These are phyloP conservation scores for Sander lucioperca DNA, from an alignment of 2,113 vertebrate species.

Conservation along the genomic window DNA sequence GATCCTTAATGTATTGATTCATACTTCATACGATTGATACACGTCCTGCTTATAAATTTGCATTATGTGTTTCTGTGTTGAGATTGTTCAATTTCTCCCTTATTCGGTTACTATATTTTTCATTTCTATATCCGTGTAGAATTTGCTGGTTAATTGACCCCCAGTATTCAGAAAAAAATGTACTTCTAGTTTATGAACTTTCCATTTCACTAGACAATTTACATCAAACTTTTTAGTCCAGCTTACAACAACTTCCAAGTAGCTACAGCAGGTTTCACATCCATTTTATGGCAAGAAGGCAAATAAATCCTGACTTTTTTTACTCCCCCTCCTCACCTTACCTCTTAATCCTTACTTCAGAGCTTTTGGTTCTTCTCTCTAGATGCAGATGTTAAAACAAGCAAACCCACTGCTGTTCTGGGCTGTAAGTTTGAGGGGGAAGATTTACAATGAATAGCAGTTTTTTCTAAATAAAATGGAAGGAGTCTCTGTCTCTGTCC, in stretches of 20 bases:
- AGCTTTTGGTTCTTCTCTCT: slow-evolving; percentile 19
- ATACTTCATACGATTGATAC: not conserved
- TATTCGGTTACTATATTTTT: not conserved
- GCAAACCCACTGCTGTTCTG: not conserved
- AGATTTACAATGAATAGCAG: not conserved
- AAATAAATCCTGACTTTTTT: slow-evolving; percentile 55
- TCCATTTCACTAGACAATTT: slow-evolving; percentile 30
- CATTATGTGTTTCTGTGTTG: not conserved
- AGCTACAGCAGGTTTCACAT: slow-evolving; percentile 60
- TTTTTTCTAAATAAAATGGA: not conserved
- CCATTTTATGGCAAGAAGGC: slow-evolving; percentile 55
- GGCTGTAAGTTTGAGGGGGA: slow-evolving; percentile 14
- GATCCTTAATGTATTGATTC: too few species aligned
- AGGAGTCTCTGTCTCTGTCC: too few species aligned
- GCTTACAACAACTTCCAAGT: slow-evolving; percentile 61
- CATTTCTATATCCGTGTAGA: not conserved
- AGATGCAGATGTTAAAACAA: slow-evolving; percentile 29
- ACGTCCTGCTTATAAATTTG: not conserved
- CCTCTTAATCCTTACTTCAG: slow-evolving; percentile 23
- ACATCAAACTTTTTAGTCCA: slow-evolving; percentile 26
- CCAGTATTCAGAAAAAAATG: not conserved
- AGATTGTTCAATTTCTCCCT: not conserved
- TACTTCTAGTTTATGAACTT: not conserved
- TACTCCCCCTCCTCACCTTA: slow-evolving; percentile 32
- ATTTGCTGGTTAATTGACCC: not conserved